These are phyloP conservation scores for Stratiomys singularior DNA, from an alignment of 2,888 invertebrate genomes.

Conservation along the genomic window DNA sequence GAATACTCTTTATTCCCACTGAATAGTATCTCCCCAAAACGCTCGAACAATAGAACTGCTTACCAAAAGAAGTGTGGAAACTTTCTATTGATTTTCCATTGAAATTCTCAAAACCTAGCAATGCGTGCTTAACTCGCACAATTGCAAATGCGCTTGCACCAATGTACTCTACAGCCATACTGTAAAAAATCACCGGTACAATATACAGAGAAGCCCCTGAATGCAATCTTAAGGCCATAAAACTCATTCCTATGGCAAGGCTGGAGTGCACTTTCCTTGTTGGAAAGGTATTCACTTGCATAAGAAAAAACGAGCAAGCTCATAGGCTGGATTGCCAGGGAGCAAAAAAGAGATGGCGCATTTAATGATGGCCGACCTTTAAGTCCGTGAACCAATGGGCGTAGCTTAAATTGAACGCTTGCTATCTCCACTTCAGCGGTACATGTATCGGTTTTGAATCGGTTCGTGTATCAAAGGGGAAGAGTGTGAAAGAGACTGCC, in stretches of 20 bases:
- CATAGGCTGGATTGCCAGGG: background rate
- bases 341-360: conserved; percentile 20
- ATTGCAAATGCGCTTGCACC: too few relatives aligned
- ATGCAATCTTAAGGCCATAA: conserved; percentile 18
- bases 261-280: background rate
- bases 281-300: background rate
- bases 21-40: too few relatives aligned
- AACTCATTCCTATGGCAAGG: conserved; percentile 12
- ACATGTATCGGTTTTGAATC: conserved; percentile 13
- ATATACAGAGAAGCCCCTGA: background rate
- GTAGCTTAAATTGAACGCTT: background rate
- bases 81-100: conserved; percentile 1
- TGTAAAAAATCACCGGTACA: too few relatives aligned
- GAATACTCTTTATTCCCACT: too few relatives aligned
- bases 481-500: too few relatives aligned
- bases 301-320: background rate
- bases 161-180: too few relatives aligned
- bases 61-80: background rate
- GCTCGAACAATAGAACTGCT: too few relatives aligned
- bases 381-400: conserved; percentile 12
- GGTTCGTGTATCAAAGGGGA: background rate
- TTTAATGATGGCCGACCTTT: conserved; percentile 42
- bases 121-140: too few relatives aligned
- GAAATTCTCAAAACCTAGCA: background rate
- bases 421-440: background rate